Conservation (phyloP, 1,140 invertebrate genomes). For the Drosophila lacertosa region DNA sequence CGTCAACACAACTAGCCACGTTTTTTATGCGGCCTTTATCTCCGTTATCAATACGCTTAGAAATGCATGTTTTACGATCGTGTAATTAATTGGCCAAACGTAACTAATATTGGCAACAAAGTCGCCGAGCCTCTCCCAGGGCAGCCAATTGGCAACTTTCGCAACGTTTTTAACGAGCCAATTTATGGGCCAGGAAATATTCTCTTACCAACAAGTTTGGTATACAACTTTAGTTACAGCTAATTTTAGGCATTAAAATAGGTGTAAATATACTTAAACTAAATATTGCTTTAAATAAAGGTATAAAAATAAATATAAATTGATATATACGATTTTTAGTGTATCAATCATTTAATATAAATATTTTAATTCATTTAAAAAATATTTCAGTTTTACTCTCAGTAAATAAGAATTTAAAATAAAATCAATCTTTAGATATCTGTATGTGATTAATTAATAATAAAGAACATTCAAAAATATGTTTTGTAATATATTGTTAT, state of each 20-base stretch:
- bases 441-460: too few relatives aligned
- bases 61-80: conserved; percentile 69
- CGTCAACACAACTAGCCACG: conserved; percentile 19
- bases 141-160: conserved; percentile 15
- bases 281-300: too few relatives aligned
- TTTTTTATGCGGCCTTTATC: conserved; percentile 67
- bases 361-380: too few relatives aligned
- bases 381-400: too few relatives aligned
- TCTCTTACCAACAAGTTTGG: background rate
- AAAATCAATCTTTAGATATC: too few relatives aligned
- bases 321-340: too few relatives aligned
- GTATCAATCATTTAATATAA: too few relatives aligned
- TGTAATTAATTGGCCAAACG: conserved; percentile 62
- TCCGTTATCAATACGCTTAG: conserved; percentile 71
- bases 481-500: too few relatives aligned
- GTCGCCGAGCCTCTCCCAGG: conserved; percentile 21
- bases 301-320: too few relatives aligned
- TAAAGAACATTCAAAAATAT: too few relatives aligned
- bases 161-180: conserved; percentile 26
- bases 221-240: background rate
- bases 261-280: too few relatives aligned
- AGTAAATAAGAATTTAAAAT: too few relatives aligned
- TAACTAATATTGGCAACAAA: conserved; percentile 75
- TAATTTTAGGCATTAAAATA: background rate
- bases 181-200: conserved; percentile 31